Base-by-base conservation (phyloP, 2,797 vertebrate genomes). In the Anguilla megastoma region DNA sequence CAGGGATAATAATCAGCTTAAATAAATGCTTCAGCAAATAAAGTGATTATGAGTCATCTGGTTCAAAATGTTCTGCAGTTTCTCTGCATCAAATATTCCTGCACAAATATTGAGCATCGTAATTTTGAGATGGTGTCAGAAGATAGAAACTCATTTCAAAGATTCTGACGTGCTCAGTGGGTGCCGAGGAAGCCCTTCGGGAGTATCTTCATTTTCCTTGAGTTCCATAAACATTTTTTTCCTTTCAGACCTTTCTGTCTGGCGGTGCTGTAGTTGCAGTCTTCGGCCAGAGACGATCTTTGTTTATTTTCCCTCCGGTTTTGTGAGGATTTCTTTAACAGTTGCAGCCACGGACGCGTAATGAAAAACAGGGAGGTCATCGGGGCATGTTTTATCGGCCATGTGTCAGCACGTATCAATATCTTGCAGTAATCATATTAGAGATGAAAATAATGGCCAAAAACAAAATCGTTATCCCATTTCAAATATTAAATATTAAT, bases 401-500 rank as follows among this genome's bases (percentile, higher is more conserved):
- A 24, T 79, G 36, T 45, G 74, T 79, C 74, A 79, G 36, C 33
- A 41, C 21, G 14, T 79, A 79, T 79, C 74, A 79, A 79, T 50
- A 48, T 82, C 45, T 50, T 82, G 7, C 45, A 82, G 45, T 50
- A 82, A 48, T 82, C 79, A 14, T 82, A 82, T 82, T 82, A 82
- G 21, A 21, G 24, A 82, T 82, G 21, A 50, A 50, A 82, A 50
- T 79, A 82, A 48, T 82, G 41, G 50, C 21, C 7, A 50, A 48
- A n/a, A 82, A 18, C 71, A 48, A 48, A 82, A 48, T 48, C 41
- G 12, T 50, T 82, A 82, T 21, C 45, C 45, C 45, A 82, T 82
- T 82, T 50, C 18, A 82, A 82, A 50, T 82, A 82, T 82, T 79
- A 79, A 41, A 79, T 45, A 48, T 82, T 82, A 48, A n/a, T 82